A percentile compares a stretch with the other conserved stretches of the same genome.
Evolutionary conservation across 2,888 invertebrate genomes (phyloP).

Genomic region (Melikaiella ostensackeni): DNA sequence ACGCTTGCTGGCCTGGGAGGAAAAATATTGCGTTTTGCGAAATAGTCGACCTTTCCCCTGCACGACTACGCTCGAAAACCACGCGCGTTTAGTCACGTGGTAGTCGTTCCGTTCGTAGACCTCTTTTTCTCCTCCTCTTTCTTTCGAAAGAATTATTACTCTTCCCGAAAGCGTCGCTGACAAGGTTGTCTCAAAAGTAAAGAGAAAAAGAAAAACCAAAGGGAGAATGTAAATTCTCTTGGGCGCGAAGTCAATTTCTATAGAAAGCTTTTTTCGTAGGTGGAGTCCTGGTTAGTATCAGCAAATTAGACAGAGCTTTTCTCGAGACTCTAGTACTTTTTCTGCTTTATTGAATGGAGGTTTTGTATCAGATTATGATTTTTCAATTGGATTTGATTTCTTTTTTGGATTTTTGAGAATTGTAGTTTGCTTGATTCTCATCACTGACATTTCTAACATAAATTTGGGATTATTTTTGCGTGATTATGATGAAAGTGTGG

Average conservation of each 20-base stretch:
- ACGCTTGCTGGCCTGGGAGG: neutral
- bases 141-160: neutral
- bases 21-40: slow-evolving; percentile 12
- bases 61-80: slow-evolving; percentile 12
- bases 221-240: neutral
- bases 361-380: too few species aligned
- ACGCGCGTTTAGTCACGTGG: slow-evolving; percentile 10
- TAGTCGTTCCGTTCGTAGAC: neutral
- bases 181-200: neutral
- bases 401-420: neutral
- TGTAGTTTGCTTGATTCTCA: too few species aligned
- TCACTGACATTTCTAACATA: too few species aligned
- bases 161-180: neutral
- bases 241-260: neutral
- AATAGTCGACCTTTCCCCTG: slow-evolving; percentile 23
- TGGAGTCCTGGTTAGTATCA: neutral
- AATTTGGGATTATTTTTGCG: too few species aligned
- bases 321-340: too few species aligned
- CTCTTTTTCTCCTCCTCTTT: neutral
- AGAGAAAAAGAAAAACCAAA: neutral
- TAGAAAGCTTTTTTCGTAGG: neutral
- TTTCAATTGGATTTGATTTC: neutral
- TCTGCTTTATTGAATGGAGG: too few species aligned
- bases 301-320: neutral
- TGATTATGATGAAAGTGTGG: too few species aligned